phyloP scores from a whole-genome alignment of 2,797 vertebrate genomes.

The Agapornis canus region DNA sequence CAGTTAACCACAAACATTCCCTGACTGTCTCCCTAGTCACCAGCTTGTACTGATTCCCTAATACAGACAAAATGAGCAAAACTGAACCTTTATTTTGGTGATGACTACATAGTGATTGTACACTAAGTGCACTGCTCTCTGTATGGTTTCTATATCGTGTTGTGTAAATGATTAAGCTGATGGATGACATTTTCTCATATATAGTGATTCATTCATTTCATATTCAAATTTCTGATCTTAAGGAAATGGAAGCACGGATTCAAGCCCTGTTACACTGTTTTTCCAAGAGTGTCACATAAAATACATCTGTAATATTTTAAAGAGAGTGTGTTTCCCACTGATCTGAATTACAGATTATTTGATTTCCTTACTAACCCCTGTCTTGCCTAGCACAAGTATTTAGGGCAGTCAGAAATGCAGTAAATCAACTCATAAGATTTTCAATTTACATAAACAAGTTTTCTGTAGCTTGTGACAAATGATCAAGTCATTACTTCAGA shows the following conservation, averaged over 20 bases:
- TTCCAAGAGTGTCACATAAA: neutral
- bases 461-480: slow-evolving; percentile 34
- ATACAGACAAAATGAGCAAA: neutral
- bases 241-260: neutral
- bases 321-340: neutral
- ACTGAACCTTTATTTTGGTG: neutral
- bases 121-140: neutral
- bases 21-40: neutral
- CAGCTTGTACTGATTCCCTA: neutral
- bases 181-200: neutral
- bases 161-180: neutral
- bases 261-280: neutral
- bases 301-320: neutral
- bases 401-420: neutral
- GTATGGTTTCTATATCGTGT: neutral
- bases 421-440: neutral
- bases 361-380: neutral
- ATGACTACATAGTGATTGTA: neutral
- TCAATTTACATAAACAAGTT: neutral
- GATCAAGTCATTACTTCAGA: neutral
- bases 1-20: neutral
- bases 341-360: slow-evolving; percentile 1
- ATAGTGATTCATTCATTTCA: neutral
- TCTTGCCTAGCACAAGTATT: neutral
- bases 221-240: neutral